Evolutionary conservation across 2,113 vertebrate genomes (phyloP), one percentile per base, ranked within the genome.

Genomic region (Glaucomys volans): DNA sequence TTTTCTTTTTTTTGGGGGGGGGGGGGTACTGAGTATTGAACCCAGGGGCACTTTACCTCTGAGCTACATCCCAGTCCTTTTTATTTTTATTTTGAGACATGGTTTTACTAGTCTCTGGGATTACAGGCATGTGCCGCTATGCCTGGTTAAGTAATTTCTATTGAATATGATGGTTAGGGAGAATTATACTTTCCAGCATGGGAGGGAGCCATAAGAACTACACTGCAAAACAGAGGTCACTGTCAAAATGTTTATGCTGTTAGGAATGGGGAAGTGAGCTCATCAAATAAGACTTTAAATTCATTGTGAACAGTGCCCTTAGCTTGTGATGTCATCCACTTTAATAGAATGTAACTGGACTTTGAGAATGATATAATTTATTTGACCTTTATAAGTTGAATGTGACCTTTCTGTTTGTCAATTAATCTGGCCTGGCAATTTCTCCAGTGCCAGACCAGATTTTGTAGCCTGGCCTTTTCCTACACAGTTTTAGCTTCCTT

Each of bases 401-500:
- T 42, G 71, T 44, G 47, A 94, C 59, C 90, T 93, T 75, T 91
- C 0, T 81, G 57, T 92, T 94, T 67, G 83, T 57, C 71, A 87
- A 77, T 97, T 94, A 97, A 94, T 88, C 24, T 54, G 94, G 47
- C n/a, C 44, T 57, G 66, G 35, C 89, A 87, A 95, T 92, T 98
- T 96, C 40, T 83, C 54, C 24, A 42, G 26, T 24, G 42, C 64
- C 67, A 94, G 80, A 32, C 8, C 62, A 90, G 9, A 95, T 95
- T 90, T 67, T 96, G 18, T 80, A 88, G 62, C 76, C 89, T 95
- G 83, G 54, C 26, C 71, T 87, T 97, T 97, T 59, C 75, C 12
- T 92, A 52, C 4, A 64, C 26, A 13, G n/a, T 81, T 94, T 90
- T 92, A 77, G n/a, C 18, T 97, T 98, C 64, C 10, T 90, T 84